Evolutionary conservation across 2,888 invertebrate genomes (phyloP), one percentile per base, ranked within the genome.

Genomic region (Drosophila austrosaltans): DNA sequence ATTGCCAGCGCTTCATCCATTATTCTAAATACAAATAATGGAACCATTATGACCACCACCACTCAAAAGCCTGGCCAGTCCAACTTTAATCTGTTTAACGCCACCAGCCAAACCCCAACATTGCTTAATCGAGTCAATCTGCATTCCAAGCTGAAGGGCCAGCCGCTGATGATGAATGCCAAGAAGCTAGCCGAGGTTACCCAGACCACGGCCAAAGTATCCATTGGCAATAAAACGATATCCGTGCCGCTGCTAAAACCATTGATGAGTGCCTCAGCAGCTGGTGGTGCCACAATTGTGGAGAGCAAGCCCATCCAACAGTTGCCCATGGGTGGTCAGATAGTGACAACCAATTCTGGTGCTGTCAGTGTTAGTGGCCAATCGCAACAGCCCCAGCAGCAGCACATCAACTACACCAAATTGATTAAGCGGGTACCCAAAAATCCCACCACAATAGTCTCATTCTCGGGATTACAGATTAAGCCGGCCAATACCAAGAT

Each of bases 161-260:
- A 89, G 40, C 88, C 85, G 28, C 63, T 91, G 53, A 77, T 90
- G 79, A 81, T 90, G 8, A 88, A 87, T 25, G 77, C 89, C 36
- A 91, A 91, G 59, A 91, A 89, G 67, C 59, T 87, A 48, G 72
- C 94, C 63, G 94, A 94, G 80, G 94, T 94, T 1, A 94, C 94
- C 2, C 94, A 94, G 89, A 94, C 94, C 4, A 94, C 94, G 10
- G 94, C 92, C 54, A 93, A 92, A 78, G 92, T 92, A 2, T 92
- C 92, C 1, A 91, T 92, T 62, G 92, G 92, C 36, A 92, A 92
- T 72, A 91, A 92, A 62, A 92, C 91, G n/a, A 92, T 93, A 66
- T 92, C 93, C 28, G 93, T 93, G 69, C 93, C 93, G 12, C 73
- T 92, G 59, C 65, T 93, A 2, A 92, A 93, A 68, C 91, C 91